Evolutionary conservation across 2,888 invertebrate species (phyloP).

Genomic region (Bellardia bayeri): DNA sequence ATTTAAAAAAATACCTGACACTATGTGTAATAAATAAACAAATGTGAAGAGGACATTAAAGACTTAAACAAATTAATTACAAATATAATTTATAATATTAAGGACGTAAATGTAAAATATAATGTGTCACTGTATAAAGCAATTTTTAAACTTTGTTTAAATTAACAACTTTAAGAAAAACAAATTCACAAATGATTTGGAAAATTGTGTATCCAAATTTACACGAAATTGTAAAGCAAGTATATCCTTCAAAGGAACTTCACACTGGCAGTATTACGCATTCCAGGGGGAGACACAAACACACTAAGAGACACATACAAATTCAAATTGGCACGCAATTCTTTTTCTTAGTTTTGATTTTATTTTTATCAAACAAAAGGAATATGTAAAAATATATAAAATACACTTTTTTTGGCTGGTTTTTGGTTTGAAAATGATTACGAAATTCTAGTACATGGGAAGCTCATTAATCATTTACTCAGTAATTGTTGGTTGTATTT

Average conservation of each 20-base stretch:
- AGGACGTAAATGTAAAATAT: no score
- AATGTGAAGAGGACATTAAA: no score
- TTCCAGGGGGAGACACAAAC: slow-evolving; percentile 14
- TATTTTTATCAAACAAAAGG: not conserved
- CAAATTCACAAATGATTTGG: not conserved
- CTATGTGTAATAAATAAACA: no score
- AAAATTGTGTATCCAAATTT: slow-evolving; percentile 45
- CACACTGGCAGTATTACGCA: slow-evolving; percentile 21
- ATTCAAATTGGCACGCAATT: slow-evolving; percentile 56
- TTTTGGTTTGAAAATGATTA: slow-evolving; percentile 58
- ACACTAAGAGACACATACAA: slow-evolving; percentile 13
- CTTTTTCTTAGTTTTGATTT: not conserved
- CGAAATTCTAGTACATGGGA: slow-evolving; percentile 59
- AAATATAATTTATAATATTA: no score
- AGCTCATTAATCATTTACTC: slow-evolving; percentile 65
- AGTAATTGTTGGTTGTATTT: slow-evolving; percentile 11
- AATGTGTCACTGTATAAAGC: not conserved
- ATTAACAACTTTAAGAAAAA: slow-evolving; percentile 19
- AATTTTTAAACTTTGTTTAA: not conserved
- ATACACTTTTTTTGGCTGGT: slow-evolving; percentile 3
- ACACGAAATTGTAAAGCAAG: not conserved
- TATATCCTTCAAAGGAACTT: slow-evolving; percentile 45
- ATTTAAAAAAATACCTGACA: no score
- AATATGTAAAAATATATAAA: not conserved
- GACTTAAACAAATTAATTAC: no score